phyloP scores from a whole-genome alignment of 2,113 vertebrate genomes.

The Ochotona curzoniae region DNA sequence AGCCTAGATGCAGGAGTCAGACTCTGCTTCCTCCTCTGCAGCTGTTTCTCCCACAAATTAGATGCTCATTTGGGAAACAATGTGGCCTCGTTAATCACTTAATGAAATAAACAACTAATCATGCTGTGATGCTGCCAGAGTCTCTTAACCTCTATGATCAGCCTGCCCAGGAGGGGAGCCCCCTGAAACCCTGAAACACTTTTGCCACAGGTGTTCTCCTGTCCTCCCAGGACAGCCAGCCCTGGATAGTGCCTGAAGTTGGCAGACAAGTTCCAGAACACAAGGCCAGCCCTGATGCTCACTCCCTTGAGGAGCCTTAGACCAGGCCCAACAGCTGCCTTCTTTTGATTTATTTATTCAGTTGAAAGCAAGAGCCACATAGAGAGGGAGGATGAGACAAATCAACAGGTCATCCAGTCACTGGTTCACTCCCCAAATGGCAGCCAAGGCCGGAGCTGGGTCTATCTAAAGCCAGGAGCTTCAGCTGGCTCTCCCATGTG shows the following conservation, averaged over 20 bases:
- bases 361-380: too few relatives aligned
- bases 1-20: slow-evolving; percentile 26
- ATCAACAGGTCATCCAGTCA: too few relatives aligned
- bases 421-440: too few relatives aligned
- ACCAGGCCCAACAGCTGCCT: not conserved
- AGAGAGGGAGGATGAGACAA: too few relatives aligned
- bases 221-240: not conserved
- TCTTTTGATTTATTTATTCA: too few relatives aligned
- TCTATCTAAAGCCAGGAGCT: too few relatives aligned
- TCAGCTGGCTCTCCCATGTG: too few relatives aligned
- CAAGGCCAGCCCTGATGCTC: not conserved
- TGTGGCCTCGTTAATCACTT: slow-evolving; percentile 78
- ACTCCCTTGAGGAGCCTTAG: not conserved
- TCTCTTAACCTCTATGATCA: slow-evolving; percentile 59
- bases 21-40: slow-evolving; percentile 60
- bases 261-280: not conserved
- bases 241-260: not conserved
- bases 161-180: not conserved
- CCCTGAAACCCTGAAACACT: too few relatives aligned
- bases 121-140: slow-evolving; percentile 26
- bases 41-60: slow-evolving; percentile 76
- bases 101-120: slow-evolving; percentile 79
- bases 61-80: slow-evolving; percentile 65
- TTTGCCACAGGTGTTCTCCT: not conserved
- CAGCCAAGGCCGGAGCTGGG: too few relatives aligned